Percentiles rank a stretch among this genome's conserved stretches.
Conservation (phyloP, 2,888 invertebrate species). For the Malachius bipustulatus region DNA sequence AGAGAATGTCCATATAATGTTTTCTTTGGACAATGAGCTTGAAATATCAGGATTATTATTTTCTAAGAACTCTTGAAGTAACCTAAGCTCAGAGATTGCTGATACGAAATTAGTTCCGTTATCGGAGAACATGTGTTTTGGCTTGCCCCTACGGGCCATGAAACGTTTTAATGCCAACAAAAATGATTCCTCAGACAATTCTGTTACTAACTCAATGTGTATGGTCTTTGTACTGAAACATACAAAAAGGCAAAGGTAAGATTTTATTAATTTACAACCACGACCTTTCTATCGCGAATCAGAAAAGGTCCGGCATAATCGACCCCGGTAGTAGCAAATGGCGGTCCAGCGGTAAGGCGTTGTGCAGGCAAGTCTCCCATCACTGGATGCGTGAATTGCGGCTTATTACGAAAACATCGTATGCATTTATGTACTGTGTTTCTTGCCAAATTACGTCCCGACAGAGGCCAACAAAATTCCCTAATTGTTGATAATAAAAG, state of each 20-base stretch:
- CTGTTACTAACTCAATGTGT: too few species aligned
- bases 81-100: slow-evolving; percentile 11
- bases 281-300: slow-evolving; percentile 9
- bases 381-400: not conserved
- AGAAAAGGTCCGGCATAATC: slow-evolving; percentile 17
- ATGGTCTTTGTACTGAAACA: too few species aligned
- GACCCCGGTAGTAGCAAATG: slow-evolving; percentile 9
- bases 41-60: slow-evolving; percentile 6
- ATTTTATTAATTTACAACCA: slow-evolving; percentile 10
- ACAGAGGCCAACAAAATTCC: not conserved
- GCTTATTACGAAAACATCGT: not conserved
- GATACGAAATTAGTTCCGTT: slow-evolving; percentile 20
- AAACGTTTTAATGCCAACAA: slow-evolving; percentile 20
- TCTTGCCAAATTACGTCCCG: not conserved
- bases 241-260: slow-evolving; percentile 13
- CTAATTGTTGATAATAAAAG: slow-evolving; percentile 1
- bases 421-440: not conserved
- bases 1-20: slow-evolving; percentile 14
- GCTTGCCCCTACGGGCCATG: slow-evolving; percentile 19
- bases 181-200: slow-evolving; percentile 19
- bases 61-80: slow-evolving; percentile 10
- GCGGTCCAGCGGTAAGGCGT: not conserved
- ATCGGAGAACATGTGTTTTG: slow-evolving; percentile 18
- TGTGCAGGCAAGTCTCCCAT: not conserved
- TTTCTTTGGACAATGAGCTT: slow-evolving; percentile 7